Percentiles rank a stretch among this genome's conserved stretches.
Conservation (phyloP, 2,113 vertebrate species). For the Pituophis catenifer region DNA sequence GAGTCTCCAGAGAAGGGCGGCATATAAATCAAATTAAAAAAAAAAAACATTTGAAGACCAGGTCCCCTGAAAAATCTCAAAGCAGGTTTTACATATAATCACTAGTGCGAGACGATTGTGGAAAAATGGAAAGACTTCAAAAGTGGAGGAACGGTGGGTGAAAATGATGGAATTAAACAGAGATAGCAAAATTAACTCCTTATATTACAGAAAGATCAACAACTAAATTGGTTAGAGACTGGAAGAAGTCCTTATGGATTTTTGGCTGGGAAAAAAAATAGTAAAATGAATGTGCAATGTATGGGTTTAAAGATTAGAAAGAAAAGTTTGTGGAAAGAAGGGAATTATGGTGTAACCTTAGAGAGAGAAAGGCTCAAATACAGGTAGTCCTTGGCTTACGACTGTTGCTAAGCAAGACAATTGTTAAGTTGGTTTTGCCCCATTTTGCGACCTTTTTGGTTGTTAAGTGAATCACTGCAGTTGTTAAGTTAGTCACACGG, state of each 20-base stretch:
- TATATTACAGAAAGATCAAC: neutral
- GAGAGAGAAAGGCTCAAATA: neutral
- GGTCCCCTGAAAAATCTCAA: neutral
- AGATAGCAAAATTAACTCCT: neutral
- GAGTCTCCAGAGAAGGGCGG: no score
- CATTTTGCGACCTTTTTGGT: neutral
- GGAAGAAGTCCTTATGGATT: neutral
- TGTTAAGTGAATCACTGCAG: neutral
- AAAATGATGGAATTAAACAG: neutral
- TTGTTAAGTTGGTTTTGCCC: neutral
- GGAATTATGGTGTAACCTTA: neutral
- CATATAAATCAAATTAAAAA: no score
- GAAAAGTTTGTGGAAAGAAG: neutral
- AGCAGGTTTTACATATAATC: neutral
- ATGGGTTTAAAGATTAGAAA: neutral
- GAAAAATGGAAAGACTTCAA: neutral
- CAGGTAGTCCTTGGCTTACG: no score
- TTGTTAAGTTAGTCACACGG: neutral
- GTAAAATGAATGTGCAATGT: neutral
- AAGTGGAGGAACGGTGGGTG: neutral
- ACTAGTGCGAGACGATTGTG: neutral
- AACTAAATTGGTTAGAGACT: neutral
- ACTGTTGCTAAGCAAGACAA: neutral
- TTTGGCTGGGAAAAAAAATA: neutral
- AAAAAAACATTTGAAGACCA: neutral